Percentiles rank a stretch among this genome's conserved stretches.
phyloP scores from a whole-genome alignment of 2,888 invertebrate species.

The Amorpha juglandis region DNA sequence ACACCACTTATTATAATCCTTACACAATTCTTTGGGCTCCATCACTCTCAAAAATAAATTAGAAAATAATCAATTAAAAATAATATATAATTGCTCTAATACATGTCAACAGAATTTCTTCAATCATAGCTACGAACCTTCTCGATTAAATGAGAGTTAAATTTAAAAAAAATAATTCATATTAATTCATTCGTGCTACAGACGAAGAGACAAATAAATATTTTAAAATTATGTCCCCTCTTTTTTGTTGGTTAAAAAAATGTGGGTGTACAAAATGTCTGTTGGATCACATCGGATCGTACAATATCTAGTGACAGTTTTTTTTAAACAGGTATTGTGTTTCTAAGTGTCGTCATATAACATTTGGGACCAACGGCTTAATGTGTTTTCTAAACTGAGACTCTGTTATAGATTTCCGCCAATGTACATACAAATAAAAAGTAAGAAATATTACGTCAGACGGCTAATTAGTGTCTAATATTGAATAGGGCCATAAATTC shows the following conservation, averaged over 20 bases:
- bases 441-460: neutral
- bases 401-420: neutral
- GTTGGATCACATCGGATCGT: neutral
- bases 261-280: too few relatives aligned
- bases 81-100: neutral
- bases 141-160: too few relatives aligned
- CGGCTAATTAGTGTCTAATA: slow-evolving; percentile 14
- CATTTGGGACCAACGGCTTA: neutral
- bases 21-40: too few relatives aligned
- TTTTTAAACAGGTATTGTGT: neutral
- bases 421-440: neutral
- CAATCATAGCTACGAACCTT: neutral
- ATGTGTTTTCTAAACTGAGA: neutral
- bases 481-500: slow-evolving; percentile 8
- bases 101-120: neutral
- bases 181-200: too few relatives aligned
- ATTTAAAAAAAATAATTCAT: too few relatives aligned
- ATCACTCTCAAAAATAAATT: too few relatives aligned
- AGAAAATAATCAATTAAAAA: too few relatives aligned
- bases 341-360: neutral
- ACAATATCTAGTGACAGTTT: neutral
- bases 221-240: too few relatives aligned
- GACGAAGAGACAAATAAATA: too few relatives aligned
- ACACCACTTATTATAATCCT: too few relatives aligned
- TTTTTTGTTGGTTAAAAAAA: too few relatives aligned